Percentiles rank a stretch among this genome's conserved stretches.
Evolutionary conservation across 2,113 vertebrate species (phyloP).

Genomic region (Sapayoa aenigma): DNA sequence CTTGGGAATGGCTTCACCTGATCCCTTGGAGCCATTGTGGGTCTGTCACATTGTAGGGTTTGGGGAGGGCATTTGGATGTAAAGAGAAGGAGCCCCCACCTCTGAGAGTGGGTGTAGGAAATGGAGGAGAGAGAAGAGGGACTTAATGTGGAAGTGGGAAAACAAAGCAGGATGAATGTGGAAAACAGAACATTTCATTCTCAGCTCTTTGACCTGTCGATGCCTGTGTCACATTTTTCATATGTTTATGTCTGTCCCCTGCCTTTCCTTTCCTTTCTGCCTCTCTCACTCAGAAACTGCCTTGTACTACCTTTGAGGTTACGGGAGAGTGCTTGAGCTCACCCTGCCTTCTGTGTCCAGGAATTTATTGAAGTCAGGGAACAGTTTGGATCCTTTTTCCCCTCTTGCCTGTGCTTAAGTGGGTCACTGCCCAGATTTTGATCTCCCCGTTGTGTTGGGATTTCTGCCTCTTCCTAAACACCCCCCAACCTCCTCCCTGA

Average conservation of each 20-base stretch:
- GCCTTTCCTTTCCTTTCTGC: neutral
- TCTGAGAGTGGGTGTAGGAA: neutral
- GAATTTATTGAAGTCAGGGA: neutral
- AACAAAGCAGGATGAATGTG: neutral
- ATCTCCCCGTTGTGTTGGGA: rapidly evolving
- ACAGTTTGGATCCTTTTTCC: neutral
- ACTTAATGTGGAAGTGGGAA: neutral
- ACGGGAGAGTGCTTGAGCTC: too few relatives aligned
- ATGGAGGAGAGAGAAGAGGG: neutral
- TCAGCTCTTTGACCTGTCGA: neutral
- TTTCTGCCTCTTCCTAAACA: neutral
- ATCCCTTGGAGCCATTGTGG: rapidly evolving
- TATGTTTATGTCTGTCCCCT: neutral
- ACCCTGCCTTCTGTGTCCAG: neutral
- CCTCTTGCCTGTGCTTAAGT: neutral
- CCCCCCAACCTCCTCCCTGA: neutral
- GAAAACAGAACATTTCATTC: neutral
- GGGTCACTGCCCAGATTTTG: neutral
- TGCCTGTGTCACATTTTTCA: neutral
- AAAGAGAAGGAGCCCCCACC: neutral
- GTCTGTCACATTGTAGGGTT: neutral
- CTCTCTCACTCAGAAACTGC: neutral
- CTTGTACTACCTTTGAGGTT: neutral
- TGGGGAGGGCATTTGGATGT: neutral
- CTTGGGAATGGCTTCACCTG: neutral